Conservation (phyloP, 1,140 invertebrate species). For the Trypoxylus dichotomus region DNA sequence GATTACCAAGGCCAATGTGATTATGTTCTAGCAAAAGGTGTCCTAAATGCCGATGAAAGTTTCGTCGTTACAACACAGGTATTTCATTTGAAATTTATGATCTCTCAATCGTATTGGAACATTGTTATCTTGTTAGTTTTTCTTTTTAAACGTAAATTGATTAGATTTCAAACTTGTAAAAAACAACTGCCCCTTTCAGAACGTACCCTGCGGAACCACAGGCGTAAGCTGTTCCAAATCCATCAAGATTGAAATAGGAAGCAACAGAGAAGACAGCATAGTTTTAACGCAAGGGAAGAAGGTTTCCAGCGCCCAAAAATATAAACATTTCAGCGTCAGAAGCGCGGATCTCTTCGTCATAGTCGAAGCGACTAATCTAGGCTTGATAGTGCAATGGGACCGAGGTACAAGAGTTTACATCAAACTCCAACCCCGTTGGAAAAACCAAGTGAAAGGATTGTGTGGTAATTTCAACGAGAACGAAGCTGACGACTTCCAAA, state of each 20-base stretch:
- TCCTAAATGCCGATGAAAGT: constrained; percentile 59
- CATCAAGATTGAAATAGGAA: constrained; percentile 64
- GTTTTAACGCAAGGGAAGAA: constrained; percentile 60
- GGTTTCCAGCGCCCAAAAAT: constrained; percentile 52
- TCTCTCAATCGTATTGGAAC: too few relatives aligned
- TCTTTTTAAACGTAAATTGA: too few relatives aligned
- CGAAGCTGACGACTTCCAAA: constrained; percentile 79
- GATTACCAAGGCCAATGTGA: constrained; percentile 89
- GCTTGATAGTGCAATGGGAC: constrained; percentile 85
- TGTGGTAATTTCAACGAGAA: constrained; percentile 92
- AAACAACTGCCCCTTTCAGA: constrained; percentile 56
- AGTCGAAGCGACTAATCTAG: constrained; percentile 75
- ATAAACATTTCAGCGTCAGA: constrained; percentile 60
- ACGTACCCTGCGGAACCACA: constrained; percentile 81
- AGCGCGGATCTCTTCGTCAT: constrained; percentile 76
- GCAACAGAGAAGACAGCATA: constrained; percentile 62
- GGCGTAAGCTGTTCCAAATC: constrained; percentile 88
- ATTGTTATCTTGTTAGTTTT: too few relatives aligned
- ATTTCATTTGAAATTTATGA: background rate
- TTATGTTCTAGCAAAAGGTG: constrained; percentile 79
- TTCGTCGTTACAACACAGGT: constrained; percentile 74
- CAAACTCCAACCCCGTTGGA: constrained; percentile 73
- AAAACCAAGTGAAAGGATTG: constrained; percentile 74
- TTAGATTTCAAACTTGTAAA: too few relatives aligned
- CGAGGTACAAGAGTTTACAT: constrained; percentile 80